Conservation (phyloP, 2,113 vertebrate species). For the Syngnathoides biaculeatus region DNA sequence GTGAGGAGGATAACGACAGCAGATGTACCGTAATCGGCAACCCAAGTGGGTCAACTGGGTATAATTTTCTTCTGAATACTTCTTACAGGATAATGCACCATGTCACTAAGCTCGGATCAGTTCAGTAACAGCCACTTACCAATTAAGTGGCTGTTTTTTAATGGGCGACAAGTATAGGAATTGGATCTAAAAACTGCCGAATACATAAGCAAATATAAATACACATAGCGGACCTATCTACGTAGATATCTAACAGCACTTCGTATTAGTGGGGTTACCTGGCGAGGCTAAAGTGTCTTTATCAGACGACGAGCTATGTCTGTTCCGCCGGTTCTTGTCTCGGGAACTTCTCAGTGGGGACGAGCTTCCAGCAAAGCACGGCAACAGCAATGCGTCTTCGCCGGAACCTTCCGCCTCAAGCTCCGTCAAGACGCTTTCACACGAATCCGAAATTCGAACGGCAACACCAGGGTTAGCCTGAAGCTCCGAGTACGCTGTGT, state of each 20-base stretch:
- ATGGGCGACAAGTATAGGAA: neutral
- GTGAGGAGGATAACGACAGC: neutral
- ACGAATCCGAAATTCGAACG: slow-evolving; percentile 67
- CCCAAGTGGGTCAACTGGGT: neutral
- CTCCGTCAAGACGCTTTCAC: slow-evolving; percentile 73
- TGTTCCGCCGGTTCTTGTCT: slow-evolving; percentile 61
- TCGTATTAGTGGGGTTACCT: slow-evolving; percentile 47
- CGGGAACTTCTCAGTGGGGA: slow-evolving; percentile 44
- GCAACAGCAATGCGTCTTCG: slow-evolving; percentile 72
- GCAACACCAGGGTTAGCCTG: slow-evolving; percentile 65
- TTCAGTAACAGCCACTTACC: neutral
- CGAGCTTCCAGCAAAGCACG: slow-evolving; percentile 58
- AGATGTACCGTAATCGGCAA: too few relatives aligned
- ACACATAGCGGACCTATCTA: neutral
- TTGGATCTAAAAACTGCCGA: neutral
- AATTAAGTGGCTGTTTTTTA: neutral
- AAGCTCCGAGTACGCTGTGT: slow-evolving; percentile 21
- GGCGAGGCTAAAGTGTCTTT: slow-evolving; percentile 70
- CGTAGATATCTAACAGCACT: neutral
- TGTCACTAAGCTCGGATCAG: neutral
- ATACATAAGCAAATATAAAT: neutral
- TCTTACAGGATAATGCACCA: neutral
- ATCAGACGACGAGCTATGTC: slow-evolving; percentile 73
- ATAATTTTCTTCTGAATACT: neutral
- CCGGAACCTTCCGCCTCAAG: slow-evolving; percentile 72